Evolutionary conservation across 2,113 vertebrate genomes (phyloP).

Genomic region (Leiothrix lutea): DNA sequence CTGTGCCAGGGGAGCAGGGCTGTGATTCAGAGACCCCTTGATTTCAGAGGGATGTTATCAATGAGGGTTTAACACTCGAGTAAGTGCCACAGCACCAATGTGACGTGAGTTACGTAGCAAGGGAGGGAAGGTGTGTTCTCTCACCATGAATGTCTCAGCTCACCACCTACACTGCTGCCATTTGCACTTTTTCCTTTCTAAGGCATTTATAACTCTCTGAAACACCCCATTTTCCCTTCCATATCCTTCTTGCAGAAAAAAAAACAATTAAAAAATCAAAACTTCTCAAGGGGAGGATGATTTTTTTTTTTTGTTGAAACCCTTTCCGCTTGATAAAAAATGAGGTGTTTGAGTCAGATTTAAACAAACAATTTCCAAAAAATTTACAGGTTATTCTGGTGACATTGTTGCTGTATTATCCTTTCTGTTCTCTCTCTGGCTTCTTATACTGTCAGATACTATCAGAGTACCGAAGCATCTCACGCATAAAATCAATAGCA

Average conservation of each 20-base stretch:
- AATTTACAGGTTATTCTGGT: not conserved
- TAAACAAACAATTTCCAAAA: not conserved
- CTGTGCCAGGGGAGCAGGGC: not conserved
- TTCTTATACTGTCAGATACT: constrained; percentile 20
- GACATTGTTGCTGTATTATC: constrained; percentile 8
- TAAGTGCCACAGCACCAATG: not conserved
- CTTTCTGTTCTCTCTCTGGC: constrained; percentile 35
- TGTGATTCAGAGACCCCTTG: not conserved
- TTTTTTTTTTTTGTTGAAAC: not conserved
- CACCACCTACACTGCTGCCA: not conserved
- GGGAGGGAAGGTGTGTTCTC: not conserved
- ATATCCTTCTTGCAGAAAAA: not conserved
- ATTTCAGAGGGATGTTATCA: not conserved
- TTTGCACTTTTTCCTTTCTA: not conserved
- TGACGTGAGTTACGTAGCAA: fast-evolving
- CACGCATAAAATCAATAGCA: constrained; percentile 55
- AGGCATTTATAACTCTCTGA: not conserved
- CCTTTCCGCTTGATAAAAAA: not conserved
- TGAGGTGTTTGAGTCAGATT: not conserved
- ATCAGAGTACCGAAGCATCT: constrained; percentile 33
- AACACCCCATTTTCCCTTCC: not conserved
- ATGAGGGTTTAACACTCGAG: not conserved
- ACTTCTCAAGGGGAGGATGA: not conserved
- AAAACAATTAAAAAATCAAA: not conserved
- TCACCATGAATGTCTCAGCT: not conserved